Base-by-base conservation (phyloP, 2,888 invertebrate genomes). In the Caradrina kadenii region DNA sequence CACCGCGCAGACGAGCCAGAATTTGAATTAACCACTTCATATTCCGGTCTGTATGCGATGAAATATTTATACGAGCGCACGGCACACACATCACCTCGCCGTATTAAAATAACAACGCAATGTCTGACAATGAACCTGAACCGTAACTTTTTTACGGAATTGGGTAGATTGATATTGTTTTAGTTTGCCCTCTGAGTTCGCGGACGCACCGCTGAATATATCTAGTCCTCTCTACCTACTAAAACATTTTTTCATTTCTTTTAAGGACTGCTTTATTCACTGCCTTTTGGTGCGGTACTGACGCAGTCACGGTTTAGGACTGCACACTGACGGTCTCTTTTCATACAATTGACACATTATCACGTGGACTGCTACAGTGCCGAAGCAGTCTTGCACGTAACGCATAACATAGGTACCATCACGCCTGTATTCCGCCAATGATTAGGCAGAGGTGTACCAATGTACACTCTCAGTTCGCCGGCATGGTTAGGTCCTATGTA, bases 1-100 rank as follows among this genome's bases (percentile, higher is more conserved):
- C 79, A 72, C 76, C 80, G 82, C 83, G 82, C 85, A 85, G 85
- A 85, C 87, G 86, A 90, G 90, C 81, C 90, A 89, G 92, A 92
- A 93, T 93, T 92, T 91, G 92, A 93, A 93, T 93, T 93, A 93
- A 93, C 92, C 91, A 91, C 92, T 93, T 92, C 93, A 93, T 92
- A 93, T 92, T 91, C 90, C 81, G 85, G 87, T 86, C 86, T 86
- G 87, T 82, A 85, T 84, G 87, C 86, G 83, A 88, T 92, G 89
- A 91, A 93, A 92, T 91, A 92, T 92, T 91, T 89, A 93, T 92
- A 88, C 82, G 87, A 85, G 87, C 87, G 85, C 87, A 85, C 83
- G 83, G 84, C 83, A 76, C 84, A 81, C 86, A 80, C 84, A 86
- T 84, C 83, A 83, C 73, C 76, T 74, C 79, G 76, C 69, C 84